Evolutionary conservation across 2,888 invertebrate genomes (phyloP), one percentile per base, ranked within the genome.

Genomic region (Timema podura): DNA sequence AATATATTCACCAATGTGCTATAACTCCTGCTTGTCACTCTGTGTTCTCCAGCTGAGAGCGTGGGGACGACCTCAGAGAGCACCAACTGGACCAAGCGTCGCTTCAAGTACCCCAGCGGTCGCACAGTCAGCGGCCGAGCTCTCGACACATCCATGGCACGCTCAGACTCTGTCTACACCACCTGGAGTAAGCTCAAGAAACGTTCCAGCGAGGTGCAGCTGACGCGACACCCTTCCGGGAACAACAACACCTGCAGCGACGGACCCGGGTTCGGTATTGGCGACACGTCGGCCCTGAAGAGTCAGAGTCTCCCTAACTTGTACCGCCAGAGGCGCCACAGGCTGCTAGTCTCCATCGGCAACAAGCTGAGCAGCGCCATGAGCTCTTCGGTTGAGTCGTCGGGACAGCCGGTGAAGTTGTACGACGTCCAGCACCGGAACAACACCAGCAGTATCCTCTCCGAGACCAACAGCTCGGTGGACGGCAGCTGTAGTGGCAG

Each of bases 131-230:
- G 69, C 45, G 54, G 54, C n/a, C 69, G 54, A 47, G 57, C 72
- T 11, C 73, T 74, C 48, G 71, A 73, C 69, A 86, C 88, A 74
- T 91, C 92, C 76, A 93, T 95, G 93, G 91, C 91, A 73, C 90
- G 91, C 80, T 94, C 94, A 72, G 94, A 94, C 81, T 91, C 92
- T 78, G 91, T 91, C 76, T 91, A 92, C 82, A 94, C 93, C 75
- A 93, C 94, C 64, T 93, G 93, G 91, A 92, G 93, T 82, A 93
- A 93, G 80, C 84, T 93, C 78, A 91, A 91, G 83, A 88, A 89
- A 80, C 88, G 89, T 78, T 87, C 85, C 77, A 86, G 85, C 80
- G 87, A 89, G 76, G 84, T 86, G 75, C 87, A 87, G 76, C 80
- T 81, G 76, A 78, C 79, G 57, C 88, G 91, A 79, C 91, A 91